These are phyloP conservation scores for Dynastes tityus DNA, from an alignment of 2,888 invertebrate genomes.

Conservation along the genomic window DNA sequence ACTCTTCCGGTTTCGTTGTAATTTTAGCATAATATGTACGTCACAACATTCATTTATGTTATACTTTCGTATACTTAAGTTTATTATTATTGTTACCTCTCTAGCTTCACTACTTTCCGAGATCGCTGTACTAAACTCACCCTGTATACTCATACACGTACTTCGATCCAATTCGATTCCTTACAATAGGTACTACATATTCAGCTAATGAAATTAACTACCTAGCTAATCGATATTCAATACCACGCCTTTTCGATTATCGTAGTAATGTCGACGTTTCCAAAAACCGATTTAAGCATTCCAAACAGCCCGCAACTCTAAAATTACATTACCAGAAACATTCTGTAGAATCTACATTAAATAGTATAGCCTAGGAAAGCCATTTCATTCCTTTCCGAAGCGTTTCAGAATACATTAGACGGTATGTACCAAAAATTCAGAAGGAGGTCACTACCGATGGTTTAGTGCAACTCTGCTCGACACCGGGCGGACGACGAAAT, in stretches of 20 bases:
- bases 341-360: slow-evolving; percentile 16
- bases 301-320: neutral
- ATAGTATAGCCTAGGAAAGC: neutral
- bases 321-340: slow-evolving; percentile 26
- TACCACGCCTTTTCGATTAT: neutral
- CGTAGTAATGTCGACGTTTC: neutral
- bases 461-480: slow-evolving; percentile 6
- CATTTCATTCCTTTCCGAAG: slow-evolving; percentile 2
- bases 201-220: too few relatives aligned
- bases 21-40: too few relatives aligned
- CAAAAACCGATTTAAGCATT: neutral
- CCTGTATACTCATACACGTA: too few relatives aligned
- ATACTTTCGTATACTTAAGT: too few relatives aligned
- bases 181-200: too few relatives aligned
- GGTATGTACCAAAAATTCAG: slow-evolving; percentile 30
- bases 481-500: slow-evolving; percentile 16
- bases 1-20: too few relatives aligned
- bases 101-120: too few relatives aligned
- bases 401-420: neutral
- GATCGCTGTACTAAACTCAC: too few relatives aligned
- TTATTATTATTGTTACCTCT: too few relatives aligned
- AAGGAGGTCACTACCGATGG: neutral
- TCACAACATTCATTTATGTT: too few relatives aligned
- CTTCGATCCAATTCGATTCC: too few relatives aligned
- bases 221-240: too few relatives aligned